A percentile compares a stretch with the other conserved stretches of the same genome.
Evolutionary conservation across 2,888 invertebrate genomes (phyloP).

Genomic region (Drosophila putrida): DNA sequence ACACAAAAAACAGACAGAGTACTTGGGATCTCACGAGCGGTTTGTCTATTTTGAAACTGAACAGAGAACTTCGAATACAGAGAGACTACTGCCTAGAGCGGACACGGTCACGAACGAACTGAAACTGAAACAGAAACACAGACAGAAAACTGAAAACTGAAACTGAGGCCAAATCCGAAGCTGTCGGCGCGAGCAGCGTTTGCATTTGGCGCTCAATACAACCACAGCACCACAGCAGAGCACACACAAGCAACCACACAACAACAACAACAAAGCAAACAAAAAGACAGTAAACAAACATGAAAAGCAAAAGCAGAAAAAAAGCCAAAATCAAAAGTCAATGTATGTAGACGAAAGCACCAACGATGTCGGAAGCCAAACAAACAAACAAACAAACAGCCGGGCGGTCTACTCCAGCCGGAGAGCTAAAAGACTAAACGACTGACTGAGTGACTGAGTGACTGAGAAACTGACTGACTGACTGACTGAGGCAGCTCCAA

Average conservation of each 20-base stretch:
- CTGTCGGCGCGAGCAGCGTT: constrained; percentile 46
- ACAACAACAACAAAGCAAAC: constrained; percentile 47
- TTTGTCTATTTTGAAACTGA: constrained; percentile 30
- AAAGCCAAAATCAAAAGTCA: constrained; percentile 61
- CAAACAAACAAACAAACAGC: constrained; percentile 60
- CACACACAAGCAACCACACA: constrained; percentile 2
- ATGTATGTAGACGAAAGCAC: constrained; percentile 36
- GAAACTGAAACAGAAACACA: constrained; percentile 52
- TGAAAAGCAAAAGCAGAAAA: constrained; percentile 54
- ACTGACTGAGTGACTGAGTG: not conserved
- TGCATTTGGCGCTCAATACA: constrained; percentile 40
- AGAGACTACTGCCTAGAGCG: constrained; percentile 33
- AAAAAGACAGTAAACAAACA: constrained; percentile 65
- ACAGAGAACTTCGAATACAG: constrained; percentile 26
- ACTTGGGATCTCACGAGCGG: constrained; percentile 14
- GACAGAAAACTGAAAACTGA: constrained; percentile 54
- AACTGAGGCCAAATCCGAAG: constrained; percentile 51
- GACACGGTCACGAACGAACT: constrained; percentile 82
- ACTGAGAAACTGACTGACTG: not conserved
- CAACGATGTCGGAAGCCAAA: constrained; percentile 67
- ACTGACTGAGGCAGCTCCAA: not conserved
- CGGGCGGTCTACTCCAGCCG: constrained; percentile 54
- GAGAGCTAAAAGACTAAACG: constrained; percentile 16
- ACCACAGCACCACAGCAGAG: constrained; percentile 25
- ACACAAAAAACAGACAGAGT: not conserved